A percentile compares a stretch with the other conserved stretches of the same genome.
Evolutionary conservation across 2,113 vertebrate genomes (phyloP).

Genomic region (Dendrocopos noguchii): DNA sequence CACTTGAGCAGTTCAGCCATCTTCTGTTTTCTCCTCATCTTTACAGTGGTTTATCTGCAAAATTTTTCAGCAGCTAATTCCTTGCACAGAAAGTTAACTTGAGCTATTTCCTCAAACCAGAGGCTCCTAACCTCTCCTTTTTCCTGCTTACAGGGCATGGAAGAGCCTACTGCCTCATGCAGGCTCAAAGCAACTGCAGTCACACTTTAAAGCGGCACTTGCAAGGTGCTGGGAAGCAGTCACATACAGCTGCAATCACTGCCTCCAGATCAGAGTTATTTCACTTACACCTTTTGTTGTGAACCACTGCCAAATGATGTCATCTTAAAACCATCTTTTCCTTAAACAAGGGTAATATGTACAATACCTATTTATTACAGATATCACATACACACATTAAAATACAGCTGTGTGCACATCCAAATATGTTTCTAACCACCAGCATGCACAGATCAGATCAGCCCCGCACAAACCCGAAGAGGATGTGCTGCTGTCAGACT

Average conservation of each 20-base stretch:
- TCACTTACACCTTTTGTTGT: neutral
- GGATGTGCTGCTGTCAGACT: neutral
- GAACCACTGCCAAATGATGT: neutral
- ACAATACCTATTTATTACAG: neutral
- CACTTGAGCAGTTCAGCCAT: neutral
- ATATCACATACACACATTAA: neutral
- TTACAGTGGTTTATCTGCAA: neutral
- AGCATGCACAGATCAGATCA: neutral
- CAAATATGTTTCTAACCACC: neutral
- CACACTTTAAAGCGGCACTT: neutral
- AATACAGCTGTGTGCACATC: neutral
- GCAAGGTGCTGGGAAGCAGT: neutral
- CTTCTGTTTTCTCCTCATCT: neutral
- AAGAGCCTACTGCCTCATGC: neutral
- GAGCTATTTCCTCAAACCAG: neutral
- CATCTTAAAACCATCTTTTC: neutral
- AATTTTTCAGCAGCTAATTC: neutral
- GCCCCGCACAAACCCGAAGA: neutral
- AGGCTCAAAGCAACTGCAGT: neutral
- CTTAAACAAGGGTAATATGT: neutral
- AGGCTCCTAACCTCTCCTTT: neutral
- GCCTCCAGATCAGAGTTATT: neutral
- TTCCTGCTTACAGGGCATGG: neutral
- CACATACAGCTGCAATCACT: neutral
- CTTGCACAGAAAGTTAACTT: constrained; percentile 5